phyloP scores from a whole-genome alignment of 2,797 vertebrate genomes.

The Alca torda region DNA sequence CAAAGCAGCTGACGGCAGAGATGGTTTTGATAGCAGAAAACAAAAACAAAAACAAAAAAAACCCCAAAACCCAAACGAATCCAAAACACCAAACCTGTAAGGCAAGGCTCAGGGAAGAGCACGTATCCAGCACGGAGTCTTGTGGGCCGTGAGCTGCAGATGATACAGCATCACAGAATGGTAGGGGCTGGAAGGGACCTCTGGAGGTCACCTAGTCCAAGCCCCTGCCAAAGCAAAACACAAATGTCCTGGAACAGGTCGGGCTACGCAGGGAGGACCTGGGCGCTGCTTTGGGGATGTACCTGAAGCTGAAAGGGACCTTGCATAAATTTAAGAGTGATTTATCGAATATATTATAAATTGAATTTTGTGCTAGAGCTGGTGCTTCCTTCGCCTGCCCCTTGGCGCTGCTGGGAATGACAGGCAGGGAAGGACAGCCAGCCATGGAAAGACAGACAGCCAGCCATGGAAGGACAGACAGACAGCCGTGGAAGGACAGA shows the following conservation, averaged over 20 bases:
- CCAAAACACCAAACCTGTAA: neutral
- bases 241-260: accelerated
- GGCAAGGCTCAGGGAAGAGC: neutral
- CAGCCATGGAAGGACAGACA: no score
- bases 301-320: neutral
- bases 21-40: neutral
- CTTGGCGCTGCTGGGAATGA: neutral
- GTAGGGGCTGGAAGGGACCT: no score
- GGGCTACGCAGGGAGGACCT: accelerated
- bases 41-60: neutral
- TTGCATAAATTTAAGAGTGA: neutral
- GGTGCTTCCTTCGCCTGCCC: neutral
- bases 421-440: neutral
- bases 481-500: no score
- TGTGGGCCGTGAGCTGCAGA: neutral
- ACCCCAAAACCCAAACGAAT: no score
- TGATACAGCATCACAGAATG: no score
- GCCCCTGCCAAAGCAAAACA: no score
- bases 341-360: no score
- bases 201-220: no score
- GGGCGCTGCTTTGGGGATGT: neutral
- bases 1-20: neutral
- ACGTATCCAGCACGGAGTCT: accelerated
- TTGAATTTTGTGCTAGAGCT: neutral
- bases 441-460: no score